Conservation (phyloP, 2,113 vertebrate genomes). For the Tamias sibiricus region DNA sequence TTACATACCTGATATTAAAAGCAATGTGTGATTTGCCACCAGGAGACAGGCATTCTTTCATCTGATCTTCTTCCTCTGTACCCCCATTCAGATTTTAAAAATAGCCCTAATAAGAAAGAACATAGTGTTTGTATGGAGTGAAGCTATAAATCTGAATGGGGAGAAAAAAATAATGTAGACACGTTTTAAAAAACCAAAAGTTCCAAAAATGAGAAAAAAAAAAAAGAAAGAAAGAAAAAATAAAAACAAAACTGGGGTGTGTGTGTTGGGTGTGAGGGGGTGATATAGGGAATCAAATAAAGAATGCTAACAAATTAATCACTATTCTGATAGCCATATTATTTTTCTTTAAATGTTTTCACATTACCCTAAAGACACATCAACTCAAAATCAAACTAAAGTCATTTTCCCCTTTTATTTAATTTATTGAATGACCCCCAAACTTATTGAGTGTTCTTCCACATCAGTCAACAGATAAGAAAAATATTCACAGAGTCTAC, state of each 20-base stretch:
- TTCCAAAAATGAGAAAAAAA: too few species aligned
- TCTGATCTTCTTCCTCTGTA: neutral
- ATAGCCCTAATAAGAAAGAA: neutral
- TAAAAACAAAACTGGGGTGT: too few species aligned
- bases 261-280: too few species aligned
- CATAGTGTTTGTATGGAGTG: neutral
- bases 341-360: neutral
- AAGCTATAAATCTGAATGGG: neutral
- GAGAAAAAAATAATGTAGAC: neutral
- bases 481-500: neutral
- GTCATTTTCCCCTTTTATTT: neutral
- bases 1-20: neutral
- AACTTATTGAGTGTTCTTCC: neutral
- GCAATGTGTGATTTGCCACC: neutral
- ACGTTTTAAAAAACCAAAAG: conserved; percentile 1
- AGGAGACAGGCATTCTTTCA: neutral
- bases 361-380: neutral
- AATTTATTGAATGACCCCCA: conserved; percentile 5
- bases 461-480: neutral
- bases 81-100: neutral
- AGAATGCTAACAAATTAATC: neutral
- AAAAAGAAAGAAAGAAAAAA: too few species aligned
- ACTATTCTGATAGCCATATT: neutral
- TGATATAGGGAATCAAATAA: neutral
- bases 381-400: neutral